Conservation (phyloP, 2,113 vertebrate species). For the Peromyscus maniculatus region DNA sequence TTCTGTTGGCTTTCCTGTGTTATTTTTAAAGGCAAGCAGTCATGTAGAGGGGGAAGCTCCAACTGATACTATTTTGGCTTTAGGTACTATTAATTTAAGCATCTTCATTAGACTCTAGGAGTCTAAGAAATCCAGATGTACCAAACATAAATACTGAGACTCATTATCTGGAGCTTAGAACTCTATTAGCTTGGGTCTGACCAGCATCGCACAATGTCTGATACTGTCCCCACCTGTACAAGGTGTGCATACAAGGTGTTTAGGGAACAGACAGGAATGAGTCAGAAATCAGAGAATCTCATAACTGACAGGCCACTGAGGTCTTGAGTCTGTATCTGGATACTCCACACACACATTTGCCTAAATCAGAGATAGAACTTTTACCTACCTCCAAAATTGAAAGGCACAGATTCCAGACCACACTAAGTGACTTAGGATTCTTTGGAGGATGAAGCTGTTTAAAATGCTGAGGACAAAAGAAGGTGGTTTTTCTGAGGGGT, state of each 20-base stretch:
- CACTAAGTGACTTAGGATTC: neutral
- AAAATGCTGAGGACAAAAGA: neutral
- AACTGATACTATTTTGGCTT: neutral
- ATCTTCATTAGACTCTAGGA: neutral
- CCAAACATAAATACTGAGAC: neutral
- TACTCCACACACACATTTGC: neutral
- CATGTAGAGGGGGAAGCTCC: neutral
- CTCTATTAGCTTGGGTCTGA: neutral
- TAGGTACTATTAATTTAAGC: neutral
- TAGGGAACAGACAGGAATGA: neutral
- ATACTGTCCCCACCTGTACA: neutral
- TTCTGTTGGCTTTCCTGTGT: neutral
- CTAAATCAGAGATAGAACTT: neutral
- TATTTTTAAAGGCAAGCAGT: neutral
- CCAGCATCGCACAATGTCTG: neutral
- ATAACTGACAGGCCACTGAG: neutral
- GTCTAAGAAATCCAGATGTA: neutral
- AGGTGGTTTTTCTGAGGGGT: neutral
- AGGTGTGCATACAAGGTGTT: neutral
- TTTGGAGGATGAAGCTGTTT: neutral
- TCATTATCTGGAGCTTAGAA: neutral
- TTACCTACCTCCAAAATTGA: slow-evolving; percentile 13
- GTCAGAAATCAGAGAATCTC: neutral
- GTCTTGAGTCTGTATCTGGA: neutral
- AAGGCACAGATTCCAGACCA: too few relatives aligned